Conservation (phyloP, 2,113 vertebrate genomes). For the Corydoras sp. region DNA sequence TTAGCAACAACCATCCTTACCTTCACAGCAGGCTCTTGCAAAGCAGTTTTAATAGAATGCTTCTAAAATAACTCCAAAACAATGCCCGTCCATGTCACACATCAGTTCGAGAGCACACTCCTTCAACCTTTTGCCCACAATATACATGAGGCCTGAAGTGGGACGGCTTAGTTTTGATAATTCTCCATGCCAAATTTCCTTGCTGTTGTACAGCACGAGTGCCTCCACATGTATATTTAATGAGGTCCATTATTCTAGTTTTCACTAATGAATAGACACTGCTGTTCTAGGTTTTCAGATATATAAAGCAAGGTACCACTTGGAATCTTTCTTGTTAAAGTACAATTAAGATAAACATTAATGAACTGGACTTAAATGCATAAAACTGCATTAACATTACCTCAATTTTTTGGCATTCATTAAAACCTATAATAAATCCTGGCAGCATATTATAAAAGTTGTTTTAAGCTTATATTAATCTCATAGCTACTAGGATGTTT, state of each 20-base stretch:
- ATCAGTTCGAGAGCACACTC: slow-evolving; percentile 15
- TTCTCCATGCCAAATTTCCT: slow-evolving; percentile 47
- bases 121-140: slow-evolving; percentile 21
- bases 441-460: too few relatives aligned
- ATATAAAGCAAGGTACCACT: slow-evolving; percentile 38
- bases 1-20: slow-evolving; percentile 36
- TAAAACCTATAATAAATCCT: too few relatives aligned
- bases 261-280: slow-evolving; percentile 55
- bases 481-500: too few relatives aligned
- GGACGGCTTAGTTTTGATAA: slow-evolving; percentile 34
- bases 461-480: too few relatives aligned
- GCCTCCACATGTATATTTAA: slow-evolving; percentile 81
- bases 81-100: slow-evolving; percentile 50
- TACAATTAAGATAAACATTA: slow-evolving; percentile 17
- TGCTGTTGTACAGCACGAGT: slow-evolving; percentile 44
- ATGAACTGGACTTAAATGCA: too few relatives aligned
- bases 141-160: slow-evolving; percentile 17
- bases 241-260: slow-evolving; percentile 75
- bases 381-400: too few relatives aligned
- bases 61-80: slow-evolving; percentile 60
- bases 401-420: too few relatives aligned
- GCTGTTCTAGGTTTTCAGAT: slow-evolving; percentile 52
- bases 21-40: slow-evolving; percentile 37
- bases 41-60: slow-evolving; percentile 36
- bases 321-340: slow-evolving; percentile 14